Base-by-base conservation (phyloP, 1,140 invertebrate species). In the Macrobrachium nipponense region DNA sequence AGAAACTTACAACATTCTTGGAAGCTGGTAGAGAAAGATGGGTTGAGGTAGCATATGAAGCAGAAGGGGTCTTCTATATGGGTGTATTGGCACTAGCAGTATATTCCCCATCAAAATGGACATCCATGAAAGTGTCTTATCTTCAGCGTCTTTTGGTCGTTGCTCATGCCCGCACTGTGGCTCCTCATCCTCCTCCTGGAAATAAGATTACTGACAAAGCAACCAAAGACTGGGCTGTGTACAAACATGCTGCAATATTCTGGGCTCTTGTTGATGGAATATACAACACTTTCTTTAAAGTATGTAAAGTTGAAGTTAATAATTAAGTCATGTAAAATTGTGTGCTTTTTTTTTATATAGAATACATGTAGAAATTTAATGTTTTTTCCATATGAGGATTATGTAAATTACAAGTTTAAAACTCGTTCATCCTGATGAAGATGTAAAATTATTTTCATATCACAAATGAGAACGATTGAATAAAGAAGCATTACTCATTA, bases 31-130 rank as follows among this genome's bases (percentile, higher is more conserved):
- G 90, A 78, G 91, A 91, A 89, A 93, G 91, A 90, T 93, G 91
- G 92, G 86, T 98, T 5, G 97, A 98, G 90, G 95, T 93, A 43
- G 94, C 94, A 82, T 98, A 96, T 90, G 97, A 98, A 89, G 94
- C 96, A 2, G 98, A 99, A 89, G 96, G 97, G 5, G 95, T 97
- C 4, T 93, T 97, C 8, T 99, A 97, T 92, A 97, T 95, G 93
- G 92, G 94, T 70, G 95, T 95, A 7, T 93, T 98, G 90, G 94
- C 95, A 66, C 91, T 98, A 12, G 93, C 97, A 61, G 91, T 99
- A 23, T 94, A 96, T 89, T 94, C 95, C 23, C 94, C 94, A 2
- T 91, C 93, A 12, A 92, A 93, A 64, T 96, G 97, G 97, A 89
- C 90, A 60, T 87, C 77, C 11, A 73, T 87, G 18, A 79, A 78